Base-by-base conservation (phyloP, 2,113 vertebrate species). In the Ciconia stormi region DNA sequence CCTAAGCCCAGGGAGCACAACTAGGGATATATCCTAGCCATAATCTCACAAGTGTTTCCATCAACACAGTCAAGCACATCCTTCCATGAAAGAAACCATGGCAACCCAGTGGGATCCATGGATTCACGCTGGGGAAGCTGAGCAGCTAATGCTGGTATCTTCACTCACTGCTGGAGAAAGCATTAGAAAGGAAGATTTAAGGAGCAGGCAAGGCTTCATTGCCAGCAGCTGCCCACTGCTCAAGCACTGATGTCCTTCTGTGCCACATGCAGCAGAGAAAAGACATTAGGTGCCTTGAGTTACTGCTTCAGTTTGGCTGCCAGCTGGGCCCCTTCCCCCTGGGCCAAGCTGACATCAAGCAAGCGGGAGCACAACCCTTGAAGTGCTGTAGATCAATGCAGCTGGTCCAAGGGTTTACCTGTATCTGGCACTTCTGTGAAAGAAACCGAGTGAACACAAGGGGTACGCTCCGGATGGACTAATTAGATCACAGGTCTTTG, bases 21-120 rank as follows among this genome's bases (percentile, higher is more conserved):
- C 36, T 67, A 87, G 66, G 30, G 63, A 61, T 80, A 42, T 53
- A 93, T 55, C 49, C 66, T 61, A 76, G 84, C 42, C 47, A 36
- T 74, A 93, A 93, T 87, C 77, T 91, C 87, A 23, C 34, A 53
- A 89, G 56, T 15, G 1, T 82, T 97, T 90, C 77, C 29, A 73
- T 62, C 71, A 87, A 93, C 61, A 73, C 27, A 73, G 49, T 67
- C 56, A 78, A 94, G 76, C 82, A 84, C 38, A 92, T 88, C 62
- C 19, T 95, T 85, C 85, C 90, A 78, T 63, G 30, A 66, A 0
- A 77, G 70, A 92, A 97, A 95, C 94, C 89, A 92, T 91, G 81
- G 86, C 76, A 95, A 93, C 86, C 34, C 79, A 94, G 72, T 79
- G 69, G 90, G 83, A 88, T 80, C 50, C 46, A 50, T 71, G 74